Evolutionary conservation across 1,140 invertebrate genomes (phyloP), one percentile per base, ranked within the genome.

Genomic region (Cylas formicarius): DNA sequence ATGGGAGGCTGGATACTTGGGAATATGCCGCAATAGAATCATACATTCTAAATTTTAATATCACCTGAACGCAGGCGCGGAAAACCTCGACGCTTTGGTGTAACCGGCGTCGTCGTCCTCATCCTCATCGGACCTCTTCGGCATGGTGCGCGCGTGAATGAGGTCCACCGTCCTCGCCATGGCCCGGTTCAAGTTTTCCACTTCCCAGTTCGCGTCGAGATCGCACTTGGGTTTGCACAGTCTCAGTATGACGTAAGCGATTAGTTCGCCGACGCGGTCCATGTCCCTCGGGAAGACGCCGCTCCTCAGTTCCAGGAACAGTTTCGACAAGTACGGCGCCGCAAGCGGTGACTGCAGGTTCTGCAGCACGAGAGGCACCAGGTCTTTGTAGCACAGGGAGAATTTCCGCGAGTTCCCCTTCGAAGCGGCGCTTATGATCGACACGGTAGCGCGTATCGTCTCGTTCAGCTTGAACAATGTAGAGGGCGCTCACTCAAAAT

Each of bases 151-250:
- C 2, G 61, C 53, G 52, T 83, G 71, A 5, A 85, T 66, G 8
- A 74, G 53, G 13, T 67, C 66, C 10, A 88, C 65, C n/a, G 78
- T 75, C 36, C 82, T 71, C 7, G 65, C 49, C 50, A 56, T 58
- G 7, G 55, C 57, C 36, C 57, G 48, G 19, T 49, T 50, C 27
- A 61, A 36, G 33, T 80, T 69, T 57, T 88, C 83, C 21, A 81
- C 74, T 53, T 79, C 77, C 91, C 91, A 95, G 26, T 78, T 73
- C 2, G 70, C 58, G 50, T 86, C 78, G 16, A 95, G 62, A 57
- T 82, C 77, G 63, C 87, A 92, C 14, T 81, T 77, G 0, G 91
- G 89, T 33, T 87, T 78, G 49, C 82, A 67, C 6, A 81, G 58
- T 39, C 75, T 67, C 5, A 93, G 60, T 1, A 81, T 87, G 3